A percentile compares a stretch with the other conserved stretches of the same genome.
Evolutionary conservation across 2,888 invertebrate genomes (phyloP).

Genomic region (Caenorhabditis japonica): DNA sequence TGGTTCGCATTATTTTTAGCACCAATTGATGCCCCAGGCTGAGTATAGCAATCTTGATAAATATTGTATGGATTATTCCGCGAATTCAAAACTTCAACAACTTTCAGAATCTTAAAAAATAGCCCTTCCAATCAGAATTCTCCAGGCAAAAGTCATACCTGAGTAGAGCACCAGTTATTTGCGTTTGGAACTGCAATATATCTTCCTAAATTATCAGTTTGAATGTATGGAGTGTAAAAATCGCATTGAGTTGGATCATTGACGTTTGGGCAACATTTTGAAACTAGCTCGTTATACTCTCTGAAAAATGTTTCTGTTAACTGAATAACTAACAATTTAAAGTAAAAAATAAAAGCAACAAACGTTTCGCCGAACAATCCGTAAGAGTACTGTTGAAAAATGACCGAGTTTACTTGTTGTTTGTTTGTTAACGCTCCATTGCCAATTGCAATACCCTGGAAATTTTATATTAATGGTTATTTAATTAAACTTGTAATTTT

Average conservation of each 20-base stretch:
- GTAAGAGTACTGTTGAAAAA: conserved; percentile 66
- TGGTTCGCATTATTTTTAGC: conserved; percentile 1
- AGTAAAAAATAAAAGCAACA: too few relatives aligned
- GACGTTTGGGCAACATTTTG: conserved; percentile 43
- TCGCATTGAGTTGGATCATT: conserved; percentile 59
- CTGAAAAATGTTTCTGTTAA: conserved; percentile 22
- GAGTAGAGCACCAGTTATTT: conserved; percentile 48
- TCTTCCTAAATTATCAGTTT: conserved; percentile 54
- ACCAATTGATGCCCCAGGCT: too few relatives aligned
- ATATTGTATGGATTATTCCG: conserved; percentile 61
- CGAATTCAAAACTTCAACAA: conserved; percentile 56
- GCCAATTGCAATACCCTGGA: conserved; percentile 67
- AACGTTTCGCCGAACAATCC: conserved; percentile 65
- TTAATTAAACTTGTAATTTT: background rate
- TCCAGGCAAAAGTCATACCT: conserved; percentile 20
- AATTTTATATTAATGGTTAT: conserved; percentile 2
- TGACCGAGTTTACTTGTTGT: conserved; percentile 62
- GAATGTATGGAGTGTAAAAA: conserved; percentile 59
- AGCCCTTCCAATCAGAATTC: background rate
- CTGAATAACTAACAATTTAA: background rate
- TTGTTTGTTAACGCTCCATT: conserved; percentile 61
- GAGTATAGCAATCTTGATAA: conserved; percentile 63
- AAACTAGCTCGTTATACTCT: conserved; percentile 49
- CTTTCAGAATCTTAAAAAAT: conserved; percentile 42
- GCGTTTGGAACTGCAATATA: conserved; percentile 41